Evolutionary conservation across 2,113 vertebrate species (phyloP).

Genomic region (Pseudonaja textilis): DNA sequence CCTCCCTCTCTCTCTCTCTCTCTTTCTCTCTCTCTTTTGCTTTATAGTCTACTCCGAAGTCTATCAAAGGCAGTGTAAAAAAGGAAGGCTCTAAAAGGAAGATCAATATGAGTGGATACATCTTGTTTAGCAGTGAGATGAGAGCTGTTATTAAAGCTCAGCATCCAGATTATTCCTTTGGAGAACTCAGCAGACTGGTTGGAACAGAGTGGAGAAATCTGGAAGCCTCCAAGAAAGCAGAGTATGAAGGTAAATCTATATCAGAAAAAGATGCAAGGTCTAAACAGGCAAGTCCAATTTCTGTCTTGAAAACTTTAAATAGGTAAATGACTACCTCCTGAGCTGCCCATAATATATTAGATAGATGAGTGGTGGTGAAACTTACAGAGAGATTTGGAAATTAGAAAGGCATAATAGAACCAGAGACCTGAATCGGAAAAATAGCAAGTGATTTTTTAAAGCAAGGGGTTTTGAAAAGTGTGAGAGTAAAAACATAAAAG

Average conservation of each 20-base stretch:
- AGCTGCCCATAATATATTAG: neutral
- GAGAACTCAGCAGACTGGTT: conserved; percentile 95
- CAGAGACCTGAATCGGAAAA: neutral
- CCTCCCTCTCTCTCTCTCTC: neutral
- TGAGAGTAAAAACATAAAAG: neutral
- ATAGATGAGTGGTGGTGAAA: neutral
- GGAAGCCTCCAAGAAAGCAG: conserved; percentile 92
- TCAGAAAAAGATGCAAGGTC: neutral
- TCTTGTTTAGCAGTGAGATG: conserved; percentile 99
- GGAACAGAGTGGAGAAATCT: conserved; percentile 98
- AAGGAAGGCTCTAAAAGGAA: conserved; percentile 97
- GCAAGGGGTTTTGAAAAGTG: conserved; percentile 3
- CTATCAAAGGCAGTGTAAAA: conserved; percentile 90
- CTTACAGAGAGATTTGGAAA: neutral
- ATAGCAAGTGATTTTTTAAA: neutral
- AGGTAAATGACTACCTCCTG: neutral
- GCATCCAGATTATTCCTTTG: conserved; percentile 97
- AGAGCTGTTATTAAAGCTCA: conserved; percentile 97
- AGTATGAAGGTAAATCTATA: conserved; percentile 90
- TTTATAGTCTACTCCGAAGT: conserved; percentile 91
- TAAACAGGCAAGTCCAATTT: neutral
- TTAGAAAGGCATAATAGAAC: neutral
- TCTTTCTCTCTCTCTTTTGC: conserved; percentile 33
- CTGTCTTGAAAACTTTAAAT: conserved; percentile 11
- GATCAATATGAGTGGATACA: conserved; percentile 99